A percentile compares a stretch with the other conserved stretches of the same genome.
Evolutionary conservation across 2,888 invertebrate genomes (phyloP).

Genomic region (Leptinotarsa juncta): DNA sequence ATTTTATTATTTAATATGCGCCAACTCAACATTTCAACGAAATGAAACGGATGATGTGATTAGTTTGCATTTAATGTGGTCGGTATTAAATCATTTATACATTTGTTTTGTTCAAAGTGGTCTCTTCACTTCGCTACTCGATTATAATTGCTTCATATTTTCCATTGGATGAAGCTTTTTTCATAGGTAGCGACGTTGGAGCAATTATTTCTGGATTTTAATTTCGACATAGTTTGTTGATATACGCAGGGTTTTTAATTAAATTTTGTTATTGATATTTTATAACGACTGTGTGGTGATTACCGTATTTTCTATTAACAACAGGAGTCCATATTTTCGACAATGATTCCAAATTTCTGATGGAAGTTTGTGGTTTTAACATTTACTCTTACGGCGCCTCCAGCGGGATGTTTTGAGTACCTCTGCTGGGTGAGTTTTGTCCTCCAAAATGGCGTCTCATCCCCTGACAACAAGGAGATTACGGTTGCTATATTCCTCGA

Average conservation of each 20-base stretch:
- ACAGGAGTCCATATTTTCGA: too few relatives aligned
- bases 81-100: conserved; percentile 45
- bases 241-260: not conserved
- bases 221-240: not conserved
- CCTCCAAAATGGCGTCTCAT: too few relatives aligned
- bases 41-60: conserved; percentile 42
- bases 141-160: conserved; percentile 29
- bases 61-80: conserved; percentile 41
- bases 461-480: too few relatives aligned
- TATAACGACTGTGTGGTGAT: not conserved
- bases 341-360: too few relatives aligned
- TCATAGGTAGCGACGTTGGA: not conserved
- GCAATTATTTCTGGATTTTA: conserved; percentile 12
- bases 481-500: too few relatives aligned
- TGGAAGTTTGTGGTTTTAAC: too few relatives aligned
- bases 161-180: conserved; percentile 9
- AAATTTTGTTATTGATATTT: not conserved
- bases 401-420: too few relatives aligned
- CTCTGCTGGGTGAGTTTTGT: too few relatives aligned
- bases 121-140: conserved; percentile 17
- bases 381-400: too few relatives aligned
- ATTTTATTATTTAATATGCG: conserved; percentile 57
- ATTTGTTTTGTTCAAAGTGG: conserved; percentile 33
- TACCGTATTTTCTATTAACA: not conserved
- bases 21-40: conserved; percentile 42